Base-by-base conservation (phyloP, 2,797 vertebrate genomes). In the Pachyuromys duprasi region DNA sequence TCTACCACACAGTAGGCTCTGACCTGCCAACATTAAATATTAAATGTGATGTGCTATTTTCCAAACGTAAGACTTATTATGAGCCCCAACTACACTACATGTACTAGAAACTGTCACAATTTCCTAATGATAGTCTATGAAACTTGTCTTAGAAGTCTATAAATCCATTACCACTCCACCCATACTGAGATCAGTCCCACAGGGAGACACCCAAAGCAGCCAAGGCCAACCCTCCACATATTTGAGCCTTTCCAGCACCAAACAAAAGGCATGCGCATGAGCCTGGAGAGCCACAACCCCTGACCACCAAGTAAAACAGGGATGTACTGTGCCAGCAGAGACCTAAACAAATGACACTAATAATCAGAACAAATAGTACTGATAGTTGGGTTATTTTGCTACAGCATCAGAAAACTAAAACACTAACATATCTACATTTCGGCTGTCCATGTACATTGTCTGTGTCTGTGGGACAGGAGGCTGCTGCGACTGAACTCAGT, bases 31-130 rank as follows among this genome's bases (percentile, higher is more conserved):
- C 17, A 87, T 49, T 75, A 63, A 39, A 93, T 89, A 69, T 9
- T 33, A n/a, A 53, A 90, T 22, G 53, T 76, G 8, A 17, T 14
- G 67, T 55, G 72, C 94, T 75, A 60, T 79, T 90, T 94, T 95
- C 84, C 62, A 92, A 95, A 88, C 6, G 49, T 90, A 82, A 76
- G 9, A 60, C 75, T 83, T 76, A 65, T 62, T 88, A 42, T 31
- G 11, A 87, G 13, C 5, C 33, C 15, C 72, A 69, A 89, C 14
- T 9, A 82, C 39, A 69, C 9, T 82, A 60, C 42, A 72, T 45
- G 39, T 42, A 26, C 17, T 69, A 84, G 62, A 78, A 86, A 90
- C 0, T 79, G 18, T 76, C 53, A 86, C 17, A 78, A 42, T 4
- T n/a, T 89, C 28, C 49, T 78, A 81, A 88, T 74, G 69, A 86